Evolutionary conservation across 1,140 invertebrate species (phyloP).

Genomic region (Tetranychus cinnabarinus): DNA sequence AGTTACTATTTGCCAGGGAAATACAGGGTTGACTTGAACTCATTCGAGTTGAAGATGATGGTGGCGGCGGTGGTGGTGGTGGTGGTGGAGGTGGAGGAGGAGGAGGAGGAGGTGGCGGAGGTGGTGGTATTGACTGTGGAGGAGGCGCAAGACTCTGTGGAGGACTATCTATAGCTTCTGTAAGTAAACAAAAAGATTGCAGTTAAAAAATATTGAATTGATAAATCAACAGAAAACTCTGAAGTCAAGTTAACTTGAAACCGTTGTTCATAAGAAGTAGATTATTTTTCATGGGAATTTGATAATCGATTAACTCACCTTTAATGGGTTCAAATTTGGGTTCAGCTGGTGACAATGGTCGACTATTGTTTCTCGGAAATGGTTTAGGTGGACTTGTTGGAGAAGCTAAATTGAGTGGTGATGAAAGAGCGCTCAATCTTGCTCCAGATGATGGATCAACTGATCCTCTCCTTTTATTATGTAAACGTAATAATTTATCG

Average conservation of each 20-base stretch:
- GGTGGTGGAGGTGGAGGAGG: conserved; percentile 22
- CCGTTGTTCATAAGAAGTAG: too few species aligned
- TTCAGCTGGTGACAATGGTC: background rate
- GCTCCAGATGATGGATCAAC: background rate
- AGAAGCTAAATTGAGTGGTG: background rate
- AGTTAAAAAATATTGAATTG: too few species aligned
- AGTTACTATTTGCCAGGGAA: conserved; percentile 15
- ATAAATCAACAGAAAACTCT: too few species aligned
- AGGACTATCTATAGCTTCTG: too few species aligned
- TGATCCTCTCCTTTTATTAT: background rate
- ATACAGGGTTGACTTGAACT: conserved; percentile 10
- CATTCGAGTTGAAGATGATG: conserved; percentile 7
- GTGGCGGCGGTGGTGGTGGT: conserved; percentile 18
- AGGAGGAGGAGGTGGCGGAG: background rate
- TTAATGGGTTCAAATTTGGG: too few species aligned
- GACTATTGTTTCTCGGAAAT: background rate
- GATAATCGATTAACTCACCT: too few species aligned
- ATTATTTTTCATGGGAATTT: too few species aligned
- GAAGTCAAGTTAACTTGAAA: too few species aligned
- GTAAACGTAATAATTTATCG: conserved; percentile 38
- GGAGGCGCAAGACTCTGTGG: background rate
- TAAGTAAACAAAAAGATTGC: too few species aligned
- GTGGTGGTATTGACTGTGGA: background rate
- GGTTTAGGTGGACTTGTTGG: background rate
- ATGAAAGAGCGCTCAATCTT: background rate